Evolutionary conservation across 2,797 vertebrate species (phyloP).

Genomic region (Phyllotis vaccarum): DNA sequence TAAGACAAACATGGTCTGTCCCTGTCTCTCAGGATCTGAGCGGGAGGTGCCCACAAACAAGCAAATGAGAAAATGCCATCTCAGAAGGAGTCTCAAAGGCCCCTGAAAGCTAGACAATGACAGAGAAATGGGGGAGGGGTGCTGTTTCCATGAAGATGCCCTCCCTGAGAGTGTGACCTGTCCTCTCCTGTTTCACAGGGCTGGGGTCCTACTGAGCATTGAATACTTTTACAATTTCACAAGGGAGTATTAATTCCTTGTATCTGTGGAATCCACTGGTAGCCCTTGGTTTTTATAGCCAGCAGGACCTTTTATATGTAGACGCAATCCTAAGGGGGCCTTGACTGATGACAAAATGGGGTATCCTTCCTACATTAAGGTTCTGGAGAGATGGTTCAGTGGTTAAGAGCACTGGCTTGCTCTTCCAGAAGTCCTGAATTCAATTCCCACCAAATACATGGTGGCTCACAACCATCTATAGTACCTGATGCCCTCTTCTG

Average conservation of each 20-base stretch:
- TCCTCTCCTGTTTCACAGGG: background rate
- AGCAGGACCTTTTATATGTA: background rate
- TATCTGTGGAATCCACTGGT: background rate
- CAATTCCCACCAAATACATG: background rate
- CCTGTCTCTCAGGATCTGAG: background rate
- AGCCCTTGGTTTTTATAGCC: background rate
- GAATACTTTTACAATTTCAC: background rate
- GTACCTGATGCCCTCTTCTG: too few relatives aligned
- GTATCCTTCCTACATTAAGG: background rate
- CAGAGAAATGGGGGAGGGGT: background rate
- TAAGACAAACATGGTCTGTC: background rate
- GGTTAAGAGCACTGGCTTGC: background rate
- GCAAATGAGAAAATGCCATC: background rate
- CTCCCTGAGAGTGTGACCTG: background rate
- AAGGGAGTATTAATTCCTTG: background rate
- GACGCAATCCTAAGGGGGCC: background rate
- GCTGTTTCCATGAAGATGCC: background rate
- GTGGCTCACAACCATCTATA: background rate
- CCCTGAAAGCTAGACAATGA: constrained; percentile 18
- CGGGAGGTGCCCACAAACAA: background rate
- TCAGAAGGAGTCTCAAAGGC: constrained; percentile 47
- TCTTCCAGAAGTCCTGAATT: background rate
- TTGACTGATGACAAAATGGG: background rate
- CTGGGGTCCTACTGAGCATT: background rate
- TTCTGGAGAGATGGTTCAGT: background rate